These are phyloP conservation scores for Arctia plantaginis DNA, from an alignment of 2,888 invertebrate genomes.

Conservation along the genomic window DNA sequence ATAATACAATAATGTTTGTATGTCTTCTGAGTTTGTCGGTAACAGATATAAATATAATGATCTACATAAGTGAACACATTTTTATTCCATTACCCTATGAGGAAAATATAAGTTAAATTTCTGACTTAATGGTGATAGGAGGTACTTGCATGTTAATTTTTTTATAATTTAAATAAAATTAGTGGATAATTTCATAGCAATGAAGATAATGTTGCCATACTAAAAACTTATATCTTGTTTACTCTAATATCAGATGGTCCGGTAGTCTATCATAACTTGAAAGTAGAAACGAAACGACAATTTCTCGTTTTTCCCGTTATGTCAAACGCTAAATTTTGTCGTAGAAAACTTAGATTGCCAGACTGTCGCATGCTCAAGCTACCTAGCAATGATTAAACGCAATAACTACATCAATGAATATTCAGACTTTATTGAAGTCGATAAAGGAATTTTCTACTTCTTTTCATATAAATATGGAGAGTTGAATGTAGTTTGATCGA, in stretches of 20 bases:
- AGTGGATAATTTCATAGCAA: not conserved
- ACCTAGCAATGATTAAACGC: conserved; percentile 65
- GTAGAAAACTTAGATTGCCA: not conserved
- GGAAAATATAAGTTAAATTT: no score
- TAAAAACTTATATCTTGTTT: not conserved
- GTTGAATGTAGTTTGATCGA: conserved; percentile 42
- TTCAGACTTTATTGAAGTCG: conserved; percentile 53
- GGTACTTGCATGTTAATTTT: no score
- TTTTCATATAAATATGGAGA: conserved; percentile 32
- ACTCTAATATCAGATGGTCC: not conserved
- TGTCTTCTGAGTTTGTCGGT: no score
- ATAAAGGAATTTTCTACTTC: conserved; percentile 49
- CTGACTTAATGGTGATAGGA: no score
- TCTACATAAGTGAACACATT: not conserved
- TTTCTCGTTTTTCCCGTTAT: not conserved
- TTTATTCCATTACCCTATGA: not conserved
- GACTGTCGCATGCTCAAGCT: conserved; percentile 25
- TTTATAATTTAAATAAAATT: no score
- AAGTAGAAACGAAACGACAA: not conserved
- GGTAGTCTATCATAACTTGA: not conserved
- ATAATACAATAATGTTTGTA: not conserved
- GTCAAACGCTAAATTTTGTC: conserved; percentile 1
- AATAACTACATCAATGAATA: conserved; percentile 59
- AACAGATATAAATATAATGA: not conserved
- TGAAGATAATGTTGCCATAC: not conserved